phyloP scores from a whole-genome alignment of 2,888 invertebrate genomes.

The Halictus quadricinctus region DNA sequence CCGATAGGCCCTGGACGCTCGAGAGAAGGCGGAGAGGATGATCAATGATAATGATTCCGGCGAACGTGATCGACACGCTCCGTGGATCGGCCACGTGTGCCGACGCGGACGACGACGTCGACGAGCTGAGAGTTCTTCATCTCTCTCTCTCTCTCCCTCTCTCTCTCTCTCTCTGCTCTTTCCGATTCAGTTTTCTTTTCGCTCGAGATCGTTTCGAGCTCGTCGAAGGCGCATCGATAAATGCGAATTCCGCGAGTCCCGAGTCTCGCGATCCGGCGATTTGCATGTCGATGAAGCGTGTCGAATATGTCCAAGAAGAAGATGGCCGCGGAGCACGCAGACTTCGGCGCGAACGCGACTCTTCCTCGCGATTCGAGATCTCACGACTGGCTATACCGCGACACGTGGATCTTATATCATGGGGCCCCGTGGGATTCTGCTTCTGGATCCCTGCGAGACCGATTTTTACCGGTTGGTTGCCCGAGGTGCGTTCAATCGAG shows the following conservation, averaged over 20 bases:
- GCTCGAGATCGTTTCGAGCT: conserved; percentile 54
- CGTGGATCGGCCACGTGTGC: conserved; percentile 72
- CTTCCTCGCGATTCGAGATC: conserved; percentile 9
- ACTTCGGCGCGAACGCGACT: not conserved
- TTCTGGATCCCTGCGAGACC: not conserved
- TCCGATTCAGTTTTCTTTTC: conserved; percentile 7
- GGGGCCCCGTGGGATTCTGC: not conserved
- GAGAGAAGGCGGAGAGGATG: conserved; percentile 69
- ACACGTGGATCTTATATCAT: not conserved
- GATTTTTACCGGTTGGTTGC: not conserved
- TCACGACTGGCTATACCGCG: not conserved
- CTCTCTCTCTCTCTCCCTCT: no score
- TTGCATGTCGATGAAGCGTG: conserved; percentile 71
- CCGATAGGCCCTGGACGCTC: conserved; percentile 64
- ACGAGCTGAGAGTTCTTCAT: not conserved
- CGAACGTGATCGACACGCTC: conserved; percentile 78
- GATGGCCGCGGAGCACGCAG: conserved; percentile 27
- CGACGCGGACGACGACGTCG: conserved; percentile 45
- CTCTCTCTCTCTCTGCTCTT: not conserved
- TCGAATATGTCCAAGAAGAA: conserved; percentile 32
- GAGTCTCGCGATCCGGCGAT: conserved; percentile 57
- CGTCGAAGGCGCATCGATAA: conserved; percentile 56
- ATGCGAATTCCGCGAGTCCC: conserved; percentile 59
- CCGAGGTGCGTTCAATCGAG: not conserved
- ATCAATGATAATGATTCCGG: conserved; percentile 79